Evolutionary conservation across 2,888 invertebrate genomes (phyloP), one percentile per base, ranked within the genome.

Genomic region (Andrena marginata): DNA sequence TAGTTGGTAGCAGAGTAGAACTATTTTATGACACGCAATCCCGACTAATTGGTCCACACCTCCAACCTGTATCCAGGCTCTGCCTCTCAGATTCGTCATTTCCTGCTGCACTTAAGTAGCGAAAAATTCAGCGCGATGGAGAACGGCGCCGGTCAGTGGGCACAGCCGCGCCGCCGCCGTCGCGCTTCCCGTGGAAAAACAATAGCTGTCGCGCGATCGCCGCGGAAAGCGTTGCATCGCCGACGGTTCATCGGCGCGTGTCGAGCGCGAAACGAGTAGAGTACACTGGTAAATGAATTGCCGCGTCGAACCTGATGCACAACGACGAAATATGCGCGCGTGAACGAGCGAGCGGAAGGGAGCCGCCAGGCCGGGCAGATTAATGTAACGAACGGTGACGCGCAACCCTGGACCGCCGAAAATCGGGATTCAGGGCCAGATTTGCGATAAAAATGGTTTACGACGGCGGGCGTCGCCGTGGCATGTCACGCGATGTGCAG

Each of bases 261-360:
- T 74, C 84, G 72, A 69, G 33, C 29, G 64, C 35, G 69, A 80
- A 86, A 86, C 84, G 77, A 71, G 76, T 31, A 62, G 80, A 79
- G 79, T 77, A 84, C 80, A 71, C 65, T 60, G 75, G 63, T 71
- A 75, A 78, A 85, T 72, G 72, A 82, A 85, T 86, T 70, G 67
- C 51, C 63, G 59, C 65, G 76, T 86, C 76, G 60, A 83, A 80
- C 35, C 67, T 74, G 71, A 86, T 82, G 72, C 75, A 74, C 67
- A 74, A n/a, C 70, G 67, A 42, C 84, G 68, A 83, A 80, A 80
- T 82, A 80, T 82, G 72, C 69, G 33, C 51, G 82, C 76, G 82
- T 63, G 26, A 35, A 59, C 72, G 75, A 54, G 26, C 49, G 49
- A 63, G 35, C 54, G 74, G 60, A 54, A 74, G 54, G 64, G 73